These are phyloP conservation scores for Antennarius striatus DNA, from an alignment of 2,113 vertebrate species.

Conservation along the genomic window DNA sequence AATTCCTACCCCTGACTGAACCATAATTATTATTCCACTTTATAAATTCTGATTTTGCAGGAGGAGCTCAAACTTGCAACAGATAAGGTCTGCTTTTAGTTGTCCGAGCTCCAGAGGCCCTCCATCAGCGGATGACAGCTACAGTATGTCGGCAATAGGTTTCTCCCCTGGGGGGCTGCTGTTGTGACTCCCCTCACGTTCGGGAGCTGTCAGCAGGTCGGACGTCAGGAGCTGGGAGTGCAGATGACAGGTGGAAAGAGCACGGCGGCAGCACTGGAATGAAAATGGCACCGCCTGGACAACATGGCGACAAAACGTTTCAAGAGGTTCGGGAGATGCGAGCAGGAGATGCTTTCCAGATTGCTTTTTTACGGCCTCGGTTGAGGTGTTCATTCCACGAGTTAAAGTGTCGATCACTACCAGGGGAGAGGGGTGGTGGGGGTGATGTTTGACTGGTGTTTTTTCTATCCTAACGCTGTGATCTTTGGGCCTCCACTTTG, in stretches of 20 bases:
- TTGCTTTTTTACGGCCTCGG: constrained; percentile 27
- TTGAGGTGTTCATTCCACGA: constrained; percentile 62
- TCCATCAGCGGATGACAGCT: constrained; percentile 38
- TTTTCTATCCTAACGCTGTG: constrained; percentile 20
- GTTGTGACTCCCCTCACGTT: constrained; percentile 65
- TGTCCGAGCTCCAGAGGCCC: constrained; percentile 1
- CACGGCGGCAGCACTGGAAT: constrained; percentile 66
- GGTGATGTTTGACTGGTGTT: background rate
- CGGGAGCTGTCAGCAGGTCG: constrained; percentile 69
- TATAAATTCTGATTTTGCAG: no score
- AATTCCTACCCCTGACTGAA: no score
- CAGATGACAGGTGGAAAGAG: constrained; percentile 77
- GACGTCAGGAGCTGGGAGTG: constrained; percentile 47
- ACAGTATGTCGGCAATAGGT: constrained; percentile 9
- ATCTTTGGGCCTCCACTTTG: constrained; percentile 24
- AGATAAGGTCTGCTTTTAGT: constrained; percentile 27
- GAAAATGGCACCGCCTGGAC: constrained; percentile 72
- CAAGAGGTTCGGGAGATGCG: constrained; percentile 66
- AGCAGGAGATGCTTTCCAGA: constrained; percentile 70
- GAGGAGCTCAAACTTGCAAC: no score
- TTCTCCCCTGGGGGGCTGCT: constrained; percentile 10
- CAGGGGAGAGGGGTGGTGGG: background rate
- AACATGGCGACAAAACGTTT: constrained; percentile 71
- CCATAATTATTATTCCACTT: no score
- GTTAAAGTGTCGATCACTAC: constrained; percentile 51